Evolutionary conservation across 1,140 invertebrate genomes (phyloP).

Genomic region (Drosophila cardini): DNA sequence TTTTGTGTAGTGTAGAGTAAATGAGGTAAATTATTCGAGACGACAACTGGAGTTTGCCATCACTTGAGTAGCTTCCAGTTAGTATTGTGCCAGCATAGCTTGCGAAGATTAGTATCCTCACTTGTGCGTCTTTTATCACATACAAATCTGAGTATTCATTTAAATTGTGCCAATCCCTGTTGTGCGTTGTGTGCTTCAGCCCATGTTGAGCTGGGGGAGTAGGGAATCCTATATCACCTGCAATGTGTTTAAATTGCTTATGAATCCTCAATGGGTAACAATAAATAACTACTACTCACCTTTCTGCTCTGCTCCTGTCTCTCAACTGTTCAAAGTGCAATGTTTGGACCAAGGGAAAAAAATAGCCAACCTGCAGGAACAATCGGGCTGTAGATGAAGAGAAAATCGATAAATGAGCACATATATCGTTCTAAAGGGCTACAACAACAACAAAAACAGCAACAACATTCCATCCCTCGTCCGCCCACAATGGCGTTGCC

Average conservation of each 20-base stretch:
- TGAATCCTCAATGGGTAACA: conserved; percentile 6
- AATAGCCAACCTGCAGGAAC: conserved; percentile 18
- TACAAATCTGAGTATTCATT: background rate
- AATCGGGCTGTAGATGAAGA: conserved; percentile 23
- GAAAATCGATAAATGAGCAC: conserved; percentile 48
- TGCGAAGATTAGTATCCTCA: background rate
- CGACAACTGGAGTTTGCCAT: background rate
- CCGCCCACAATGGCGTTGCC: conserved; percentile 42
- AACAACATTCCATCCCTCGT: conserved; percentile 31
- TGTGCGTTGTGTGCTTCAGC: background rate
- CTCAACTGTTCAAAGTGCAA: conserved; percentile 9
- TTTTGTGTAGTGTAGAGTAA: background rate
- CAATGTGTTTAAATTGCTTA: conserved; percentile 8
- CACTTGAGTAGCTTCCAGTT: background rate
- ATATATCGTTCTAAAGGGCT: conserved; percentile 30
- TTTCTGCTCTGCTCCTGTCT: conserved; percentile 8
- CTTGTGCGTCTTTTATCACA: background rate
- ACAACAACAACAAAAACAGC: conserved; percentile 2
- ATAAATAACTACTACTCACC: conserved; percentile 26
- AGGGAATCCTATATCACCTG: conserved; percentile 8
- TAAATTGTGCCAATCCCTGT: background rate
- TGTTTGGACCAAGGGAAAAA: conserved; percentile 8
- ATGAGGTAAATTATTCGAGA: background rate
- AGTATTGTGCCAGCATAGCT: background rate
- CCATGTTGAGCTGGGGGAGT: conserved; percentile 7